Evolutionary conservation across 1,140 invertebrate genomes (phyloP).

Genomic region (Fopius arisanus): DNA sequence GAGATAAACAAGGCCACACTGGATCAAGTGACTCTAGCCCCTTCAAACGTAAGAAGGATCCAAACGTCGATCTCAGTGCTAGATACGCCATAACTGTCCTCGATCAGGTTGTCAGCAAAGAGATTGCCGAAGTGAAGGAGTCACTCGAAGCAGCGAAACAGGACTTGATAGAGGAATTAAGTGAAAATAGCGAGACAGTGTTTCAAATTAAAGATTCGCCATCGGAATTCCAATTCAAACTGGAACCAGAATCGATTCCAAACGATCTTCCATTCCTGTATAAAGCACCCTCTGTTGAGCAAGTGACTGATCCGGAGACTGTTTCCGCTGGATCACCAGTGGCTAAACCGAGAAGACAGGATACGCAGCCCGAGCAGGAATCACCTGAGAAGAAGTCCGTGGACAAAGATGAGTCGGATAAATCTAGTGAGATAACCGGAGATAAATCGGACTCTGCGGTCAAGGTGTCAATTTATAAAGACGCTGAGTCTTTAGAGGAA

Average conservation of each 20-base stretch:
- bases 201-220: constrained; percentile 72
- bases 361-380: constrained; percentile 18
- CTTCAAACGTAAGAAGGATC: constrained; percentile 75
- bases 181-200: constrained; percentile 58
- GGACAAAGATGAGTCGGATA: constrained; percentile 16
- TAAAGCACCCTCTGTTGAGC: constrained; percentile 52
- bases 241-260: constrained; percentile 59
- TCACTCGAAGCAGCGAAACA: constrained; percentile 72
- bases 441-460: constrained; percentile 33
- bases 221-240: constrained; percentile 76
- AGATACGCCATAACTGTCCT: constrained; percentile 60
- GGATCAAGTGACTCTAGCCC: constrained; percentile 66
- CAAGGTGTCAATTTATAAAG: constrained; percentile 42
- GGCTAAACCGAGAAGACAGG: constrained; percentile 35
- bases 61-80: constrained; percentile 63
- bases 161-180: constrained; percentile 72
- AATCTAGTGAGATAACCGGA: neutral
- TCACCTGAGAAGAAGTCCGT: neutral
- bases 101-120: constrained; percentile 68
- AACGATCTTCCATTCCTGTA: constrained; percentile 62
- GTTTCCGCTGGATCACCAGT: constrained; percentile 40
- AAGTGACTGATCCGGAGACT: constrained; percentile 40
- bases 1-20: constrained; percentile 40
- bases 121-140: constrained; percentile 75
- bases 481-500: constrained; percentile 34